These are phyloP conservation scores for Axinella damicornis DNA, from an alignment of 37 sponge, comb jelly and placozoan genomes.

Conservation along the genomic window DNA sequence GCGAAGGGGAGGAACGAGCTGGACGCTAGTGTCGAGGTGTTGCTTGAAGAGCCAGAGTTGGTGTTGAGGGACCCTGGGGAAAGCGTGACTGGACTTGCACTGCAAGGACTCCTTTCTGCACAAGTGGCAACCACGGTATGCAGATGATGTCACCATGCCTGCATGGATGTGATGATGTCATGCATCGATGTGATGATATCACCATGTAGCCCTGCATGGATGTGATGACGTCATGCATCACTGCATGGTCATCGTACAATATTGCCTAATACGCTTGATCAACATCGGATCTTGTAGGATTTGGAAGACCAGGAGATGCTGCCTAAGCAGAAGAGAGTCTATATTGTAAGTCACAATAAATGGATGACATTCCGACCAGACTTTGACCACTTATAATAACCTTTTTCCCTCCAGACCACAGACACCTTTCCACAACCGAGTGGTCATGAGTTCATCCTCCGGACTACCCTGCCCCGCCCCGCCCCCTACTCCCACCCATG, in stretches of 20 bases:
- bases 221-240: background rate
- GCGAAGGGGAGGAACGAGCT: constrained; percentile 23
- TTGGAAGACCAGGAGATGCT: constrained; percentile 15
- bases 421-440: constrained; percentile 47
- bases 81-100: constrained; percentile 46
- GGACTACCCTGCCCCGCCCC: constrained; percentile 47
- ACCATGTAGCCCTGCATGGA: too few relatives aligned
- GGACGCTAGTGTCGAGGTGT: constrained; percentile 32
- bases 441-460: constrained; percentile 78
- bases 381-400: too few relatives aligned
- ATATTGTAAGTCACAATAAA: background rate
- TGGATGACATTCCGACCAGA: background rate
- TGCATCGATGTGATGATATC: background rate
- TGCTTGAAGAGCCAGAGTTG: constrained; percentile 64
- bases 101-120: constrained; percentile 72
- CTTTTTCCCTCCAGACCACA: background rate
- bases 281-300: background rate
- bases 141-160: too few relatives aligned
- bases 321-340: background rate
- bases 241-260: too few relatives aligned
- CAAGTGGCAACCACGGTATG: constrained; percentile 48
- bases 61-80: constrained; percentile 40
- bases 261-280: too few relatives aligned
- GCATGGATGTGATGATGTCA: too few relatives aligned
- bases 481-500: constrained; percentile 36